Conservation (phyloP, 30 jellyfish, hydroid and myxozoan species). For the Catostylus mosaicus region DNA sequence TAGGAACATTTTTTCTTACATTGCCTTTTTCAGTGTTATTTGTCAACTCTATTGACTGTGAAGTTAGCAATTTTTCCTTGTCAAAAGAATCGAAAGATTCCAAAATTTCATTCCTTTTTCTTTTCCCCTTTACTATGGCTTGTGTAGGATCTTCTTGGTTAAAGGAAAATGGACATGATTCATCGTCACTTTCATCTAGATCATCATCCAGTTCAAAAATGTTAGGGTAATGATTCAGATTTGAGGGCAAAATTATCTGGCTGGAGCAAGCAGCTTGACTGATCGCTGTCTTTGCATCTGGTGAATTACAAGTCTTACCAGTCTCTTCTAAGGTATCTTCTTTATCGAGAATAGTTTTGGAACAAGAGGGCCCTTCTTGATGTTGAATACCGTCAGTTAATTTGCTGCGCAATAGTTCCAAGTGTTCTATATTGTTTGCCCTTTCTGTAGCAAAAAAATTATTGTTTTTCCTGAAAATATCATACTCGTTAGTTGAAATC, state of each 20-base stretch:
- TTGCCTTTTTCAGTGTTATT: neutral
- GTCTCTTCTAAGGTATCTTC: neutral
- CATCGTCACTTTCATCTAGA: neutral
- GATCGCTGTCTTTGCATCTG: neutral
- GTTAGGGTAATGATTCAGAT: constrained; percentile 36
- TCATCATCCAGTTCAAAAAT: constrained; percentile 19
- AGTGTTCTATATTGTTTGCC: neutral
- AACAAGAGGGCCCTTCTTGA: neutral
- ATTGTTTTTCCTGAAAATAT: neutral
- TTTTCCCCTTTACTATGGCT: neutral
- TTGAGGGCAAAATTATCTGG: constrained; percentile 27
- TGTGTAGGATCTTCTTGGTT: constrained; percentile 55
- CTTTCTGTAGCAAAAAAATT: neutral
- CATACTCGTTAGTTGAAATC: neutral
- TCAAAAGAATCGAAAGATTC: neutral
- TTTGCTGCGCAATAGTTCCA: neutral
- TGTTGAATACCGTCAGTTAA: neutral
- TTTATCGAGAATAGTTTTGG: neutral
- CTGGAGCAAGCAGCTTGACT: neutral
- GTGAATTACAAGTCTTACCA: neutral
- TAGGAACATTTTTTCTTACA: neutral
- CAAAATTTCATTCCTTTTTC: neutral
- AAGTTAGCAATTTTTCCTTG: neutral
- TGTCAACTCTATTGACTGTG: neutral
- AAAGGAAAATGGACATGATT: constrained; percentile 12